Base-by-base conservation (phyloP, 2,888 invertebrate genomes). In the Drosophila mercatorum region DNA sequence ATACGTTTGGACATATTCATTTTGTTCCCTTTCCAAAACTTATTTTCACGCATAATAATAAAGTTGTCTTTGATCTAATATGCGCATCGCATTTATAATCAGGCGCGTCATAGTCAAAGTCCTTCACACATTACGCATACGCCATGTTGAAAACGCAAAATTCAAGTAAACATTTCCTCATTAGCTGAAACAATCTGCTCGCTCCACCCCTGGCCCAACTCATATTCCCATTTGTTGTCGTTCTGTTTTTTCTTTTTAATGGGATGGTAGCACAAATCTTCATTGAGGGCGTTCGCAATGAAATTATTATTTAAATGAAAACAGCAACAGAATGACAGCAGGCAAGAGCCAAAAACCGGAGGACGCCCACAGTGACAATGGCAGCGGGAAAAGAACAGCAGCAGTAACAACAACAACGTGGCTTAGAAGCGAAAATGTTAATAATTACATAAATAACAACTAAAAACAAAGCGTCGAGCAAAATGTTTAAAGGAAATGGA, bases 241-340 rank as follows among this genome's bases (percentile, higher is more conserved):
- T 40, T 49, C 55, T 59, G 22, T 22, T 56, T 26, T 26, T 6
- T 17, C 12, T 22, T 52, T 38, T 26, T 14, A 52, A 38, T 53
- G 38, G 38, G 36, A 8, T 34, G 26, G 26, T 14, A 26, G 53
- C 38, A 53, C 49, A 76, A 77, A 67, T 68, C 64, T 65, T 63
- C 72, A 66, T 62, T 65, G 74, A 74, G 82, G 86, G 80, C 90
- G 78, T 78, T 87, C 66, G 78, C 89, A 88, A 90, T 88, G 87
- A 91, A 89, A 91, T 89, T 89, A 89, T 89, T 87, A 87, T 84
- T 90, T 82, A 88, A 89, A 87, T 83, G 84, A 89, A 89, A 86
- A 83, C 74, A 89, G 81, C 81, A 81, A 65, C 65, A 77, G 69
- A 68, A 72, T 67, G 65, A 71, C 56, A 60, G 69, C 53, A 59